phyloP scores from a whole-genome alignment of 2,888 invertebrate genomes.

The Choreutis nemorana region DNA sequence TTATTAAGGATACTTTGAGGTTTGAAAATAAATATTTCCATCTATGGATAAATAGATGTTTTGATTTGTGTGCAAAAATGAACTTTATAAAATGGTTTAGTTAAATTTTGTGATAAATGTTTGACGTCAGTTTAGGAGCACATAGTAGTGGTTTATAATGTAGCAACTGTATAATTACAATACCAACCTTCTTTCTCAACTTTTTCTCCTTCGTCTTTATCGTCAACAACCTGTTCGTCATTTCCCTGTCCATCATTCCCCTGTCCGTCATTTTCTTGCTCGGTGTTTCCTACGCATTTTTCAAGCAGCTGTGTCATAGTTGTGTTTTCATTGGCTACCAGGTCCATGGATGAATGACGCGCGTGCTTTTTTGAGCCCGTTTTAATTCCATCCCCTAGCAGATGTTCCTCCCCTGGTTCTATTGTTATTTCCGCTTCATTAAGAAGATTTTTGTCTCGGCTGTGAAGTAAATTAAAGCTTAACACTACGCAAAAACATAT shows the following conservation, averaged over 20 bases:
- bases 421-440: constrained; percentile 57
- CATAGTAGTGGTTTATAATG: too few species aligned
- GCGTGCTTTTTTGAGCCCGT: constrained; percentile 42
- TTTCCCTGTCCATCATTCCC: constrained; percentile 6
- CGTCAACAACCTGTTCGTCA: constrained; percentile 13
- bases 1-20: too few species aligned
- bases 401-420: constrained; percentile 44
- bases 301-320: constrained; percentile 53
- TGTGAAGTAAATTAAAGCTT: too few species aligned
- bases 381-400: constrained; percentile 19
- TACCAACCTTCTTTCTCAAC: constrained; percentile 9
- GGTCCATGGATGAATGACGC: constrained; percentile 59
- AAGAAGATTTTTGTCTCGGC: constrained; percentile 47
- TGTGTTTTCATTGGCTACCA: constrained; percentile 40
- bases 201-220: constrained; percentile 16
- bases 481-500: background rate
- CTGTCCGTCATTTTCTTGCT: constrained; percentile 15
- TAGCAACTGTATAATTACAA: too few species aligned
- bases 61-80: too few species aligned
- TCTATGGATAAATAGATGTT: too few species aligned
- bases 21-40: too few species aligned
- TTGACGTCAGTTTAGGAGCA: too few species aligned
- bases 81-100: too few species aligned
- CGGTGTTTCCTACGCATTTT: constrained; percentile 40
- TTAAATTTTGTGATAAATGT: too few species aligned